Conservation (phyloP, 1,140 invertebrate species). For the Zaprionus tsacasi region DNA sequence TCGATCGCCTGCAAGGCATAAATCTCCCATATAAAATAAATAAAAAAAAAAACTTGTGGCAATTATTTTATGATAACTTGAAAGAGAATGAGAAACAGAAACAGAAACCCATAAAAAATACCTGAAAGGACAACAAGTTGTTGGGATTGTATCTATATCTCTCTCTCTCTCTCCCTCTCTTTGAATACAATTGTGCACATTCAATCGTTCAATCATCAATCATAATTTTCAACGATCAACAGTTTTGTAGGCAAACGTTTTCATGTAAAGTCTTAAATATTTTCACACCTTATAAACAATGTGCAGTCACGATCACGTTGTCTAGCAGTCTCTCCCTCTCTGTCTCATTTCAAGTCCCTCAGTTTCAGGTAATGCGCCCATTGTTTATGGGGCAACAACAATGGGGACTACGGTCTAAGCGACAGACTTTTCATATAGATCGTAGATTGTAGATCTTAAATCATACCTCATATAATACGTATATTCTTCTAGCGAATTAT, state of each 20-base stretch:
- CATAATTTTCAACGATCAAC: conserved; percentile 84
- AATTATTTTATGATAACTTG: conserved; percentile 74
- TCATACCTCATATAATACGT: conserved; percentile 1
- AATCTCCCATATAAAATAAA: conserved; percentile 39
- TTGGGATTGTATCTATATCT: conserved; percentile 18
- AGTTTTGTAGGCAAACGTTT: conserved; percentile 81
- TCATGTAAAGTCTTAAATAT: conserved; percentile 83
- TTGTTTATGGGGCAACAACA: conserved; percentile 57
- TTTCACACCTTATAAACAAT: conserved; percentile 84
- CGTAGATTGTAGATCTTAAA: conserved; percentile 14
- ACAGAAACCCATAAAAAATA: conserved; percentile 38
- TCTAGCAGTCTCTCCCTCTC: conserved; percentile 10
- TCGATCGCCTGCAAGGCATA: conserved; percentile 70
- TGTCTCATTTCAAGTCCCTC: conserved; percentile 3
- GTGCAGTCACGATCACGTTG: conserved; percentile 75
- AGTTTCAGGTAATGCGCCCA: conserved; percentile 64
- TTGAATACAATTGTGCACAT: conserved; percentile 52
- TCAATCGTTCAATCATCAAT: conserved; percentile 80
- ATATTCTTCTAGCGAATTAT: conserved; percentile 78
- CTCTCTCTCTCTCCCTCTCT: not conserved
- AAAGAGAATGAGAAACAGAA: conserved; percentile 27
- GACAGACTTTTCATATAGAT: conserved; percentile 51
- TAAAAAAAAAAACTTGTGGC: conserved; percentile 53
- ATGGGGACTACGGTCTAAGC: conserved; percentile 56
- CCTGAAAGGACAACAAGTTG: conserved; percentile 75